Percentiles rank a stretch among this genome's conserved stretches.
phyloP scores from a whole-genome alignment of 2,888 invertebrate species.

The Hyppa rectilinea region DNA sequence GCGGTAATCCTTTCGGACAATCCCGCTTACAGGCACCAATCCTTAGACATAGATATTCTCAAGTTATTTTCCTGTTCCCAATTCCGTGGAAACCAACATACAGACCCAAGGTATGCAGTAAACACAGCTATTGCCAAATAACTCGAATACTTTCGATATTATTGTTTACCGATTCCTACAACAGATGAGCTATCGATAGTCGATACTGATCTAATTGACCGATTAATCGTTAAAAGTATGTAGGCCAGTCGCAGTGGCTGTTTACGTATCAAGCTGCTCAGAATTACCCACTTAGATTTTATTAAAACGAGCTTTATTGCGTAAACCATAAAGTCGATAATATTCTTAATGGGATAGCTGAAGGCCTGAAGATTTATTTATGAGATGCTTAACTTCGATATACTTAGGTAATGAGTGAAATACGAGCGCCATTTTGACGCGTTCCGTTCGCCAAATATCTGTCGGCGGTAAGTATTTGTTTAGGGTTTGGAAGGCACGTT shows the following conservation, averaged over 20 bases:
- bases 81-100: conserved; percentile 62
- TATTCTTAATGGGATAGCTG: conserved; percentile 30
- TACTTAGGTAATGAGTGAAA: conserved; percentile 52
- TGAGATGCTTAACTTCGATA: conserved; percentile 56
- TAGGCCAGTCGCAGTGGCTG: conserved; percentile 33
- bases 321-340: conserved; percentile 46
- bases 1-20: too few species aligned
- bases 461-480: conserved; percentile 61
- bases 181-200: conserved; percentile 27
- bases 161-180: conserved; percentile 42
- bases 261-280: conserved; percentile 31
- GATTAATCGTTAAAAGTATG: conserved; percentile 43
- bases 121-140: conserved; percentile 69
- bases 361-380: conserved; percentile 48
- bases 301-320: conserved; percentile 46
- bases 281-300: conserved; percentile 23
- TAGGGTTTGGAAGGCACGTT: conserved; percentile 31
- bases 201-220: conserved; percentile 47
- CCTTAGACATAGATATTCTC: conserved; percentile 8
- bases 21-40: conserved; percentile 7
- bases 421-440: conserved; percentile 49
- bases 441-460: conserved; percentile 58
- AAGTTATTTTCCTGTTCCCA: conserved; percentile 68
- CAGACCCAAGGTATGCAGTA: conserved; percentile 63
- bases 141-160: conserved; percentile 56